Evolutionary conservation across 2,888 invertebrate genomes (phyloP), one percentile per base, ranked within the genome.

Genomic region (Lobophora halterata): DNA sequence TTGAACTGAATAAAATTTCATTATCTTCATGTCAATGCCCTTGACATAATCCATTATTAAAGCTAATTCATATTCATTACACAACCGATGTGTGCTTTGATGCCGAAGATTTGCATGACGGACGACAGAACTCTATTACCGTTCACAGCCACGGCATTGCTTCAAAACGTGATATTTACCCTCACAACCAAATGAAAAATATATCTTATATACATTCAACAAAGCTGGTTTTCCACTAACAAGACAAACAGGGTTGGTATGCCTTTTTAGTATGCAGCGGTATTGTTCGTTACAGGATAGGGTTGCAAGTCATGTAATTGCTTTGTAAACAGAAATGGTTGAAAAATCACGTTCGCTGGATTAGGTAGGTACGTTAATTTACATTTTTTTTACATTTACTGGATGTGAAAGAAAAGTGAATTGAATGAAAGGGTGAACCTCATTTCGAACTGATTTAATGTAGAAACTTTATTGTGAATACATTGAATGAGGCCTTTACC

Each of bases 321-420:
- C 67, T 73, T 66, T 60, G 64, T 61, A 71, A 77, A 74, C 61
- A 68, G 63, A 66, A 70, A 65, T 63, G 60, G 65, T 60, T 61
- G 61, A 52, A 61, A 71, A 65, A 65, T 63, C 69, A 61, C 63
- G 70, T 72, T 49, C 43, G 49, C 49, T 50, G 58, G 58, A 52
- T 61, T 51, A n/a, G n/a, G n/a, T n/a, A n/a, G n/a, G n/a, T n/a
- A 51, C 43, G 35, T 50, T 57, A 64, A 65, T 69, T 71, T 56
- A 51, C 48, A 54, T 65, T 57, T 62, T 62, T 59, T 58, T 47
- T 26, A 35, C 28, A 46, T 53, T 58, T 55, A 47, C 54, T 58
- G 46, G 37, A 42, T 34, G 48, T 46, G 42, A 44, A 37, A 19
- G 9, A 16, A 11, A 28, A n/a, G 49, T 43, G 45, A 40, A n/a